Base-by-base conservation (phyloP, 1,140 invertebrate genomes). In the Leguminivora glycinivorella region DNA sequence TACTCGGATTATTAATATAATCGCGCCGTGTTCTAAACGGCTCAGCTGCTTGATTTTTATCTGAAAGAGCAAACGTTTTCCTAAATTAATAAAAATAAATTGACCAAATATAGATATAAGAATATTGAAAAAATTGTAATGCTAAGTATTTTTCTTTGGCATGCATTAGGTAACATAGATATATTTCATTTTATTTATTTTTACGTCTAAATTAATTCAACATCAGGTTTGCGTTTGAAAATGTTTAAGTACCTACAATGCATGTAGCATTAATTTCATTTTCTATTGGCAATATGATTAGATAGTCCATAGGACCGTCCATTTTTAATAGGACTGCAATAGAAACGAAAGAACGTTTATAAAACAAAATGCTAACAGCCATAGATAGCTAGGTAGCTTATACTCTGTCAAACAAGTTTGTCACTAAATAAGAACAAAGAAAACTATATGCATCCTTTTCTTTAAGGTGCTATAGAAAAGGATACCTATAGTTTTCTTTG, bases 231-330 rank as follows among this genome's bases (percentile, higher is more conserved):
- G 34, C 2, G 12, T 38, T 38, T 38, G 10, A 38, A 38, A 12
- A 38, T 38, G 10, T 10, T 0, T 38, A 38, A 38, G 34, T 38
- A 38, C n/a, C n/a, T n/a, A n/a, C 34, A 38, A 38, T 12, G 10
- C 10, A 38, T 38, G 5, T 29, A 29, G 5, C 5, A 29, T 38
- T 12, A 12, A 38, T 38, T 38, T 9, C 0, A 38, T 38, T 6
- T 6, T 47, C 40, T 17, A 47, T 47, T 47, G 40, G 17, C 17
- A 6, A 47, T 4, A n/a, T 71, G 60, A 70, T 63, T 74, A 71
- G 10, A 70, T 70, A 70, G 71, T 69, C 34, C 10, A 12, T 38
- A 38, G 34, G 69, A 56, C 74, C 71, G 74, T 75, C 74, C 74
- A 73, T 71, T 72, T 71, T 75, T 63, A 75, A 70, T 69, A 69